Evolutionary conservation across 2,888 invertebrate species (phyloP).

Genomic region (Osedax frankpressi): DNA sequence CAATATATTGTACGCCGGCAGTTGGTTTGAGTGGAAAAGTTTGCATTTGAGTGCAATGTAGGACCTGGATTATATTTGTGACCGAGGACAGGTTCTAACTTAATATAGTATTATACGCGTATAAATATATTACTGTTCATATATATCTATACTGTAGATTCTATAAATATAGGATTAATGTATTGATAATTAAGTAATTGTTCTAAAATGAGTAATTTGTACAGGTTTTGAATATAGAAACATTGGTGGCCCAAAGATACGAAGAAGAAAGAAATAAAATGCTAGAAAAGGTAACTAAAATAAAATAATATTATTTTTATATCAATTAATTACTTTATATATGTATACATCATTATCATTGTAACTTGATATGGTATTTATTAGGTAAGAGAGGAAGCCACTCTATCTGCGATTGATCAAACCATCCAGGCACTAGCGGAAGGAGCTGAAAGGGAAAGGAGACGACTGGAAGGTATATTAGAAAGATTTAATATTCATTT

Average conservation of each 20-base stretch:
- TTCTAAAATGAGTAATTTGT: too few species aligned
- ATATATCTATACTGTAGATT: too few species aligned
- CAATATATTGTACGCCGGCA: too few species aligned
- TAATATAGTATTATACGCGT: too few species aligned
- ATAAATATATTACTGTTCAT: too few species aligned
- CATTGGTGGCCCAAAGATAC: slow-evolving; percentile 33
- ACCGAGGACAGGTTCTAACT: too few species aligned
- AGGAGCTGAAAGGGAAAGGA: slow-evolving; percentile 2
- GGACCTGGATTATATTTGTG: too few species aligned
- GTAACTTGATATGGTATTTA: background rate
- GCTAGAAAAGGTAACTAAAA: slow-evolving; percentile 29
- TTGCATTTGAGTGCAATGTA: too few species aligned
- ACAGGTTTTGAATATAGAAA: slow-evolving; percentile 33
- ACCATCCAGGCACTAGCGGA: slow-evolving; percentile 6
- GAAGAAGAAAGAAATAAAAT: slow-evolving; percentile 35
- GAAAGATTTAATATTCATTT: too few species aligned
- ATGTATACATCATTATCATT: background rate
- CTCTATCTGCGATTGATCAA: slow-evolving; percentile 12
- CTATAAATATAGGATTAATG: too few species aligned
- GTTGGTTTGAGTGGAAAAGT: too few species aligned
- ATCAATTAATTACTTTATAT: background rate
- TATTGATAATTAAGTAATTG: too few species aligned
- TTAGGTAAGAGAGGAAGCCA: slow-evolving; percentile 61
- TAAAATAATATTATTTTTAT: background rate
- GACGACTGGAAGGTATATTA: slow-evolving; percentile 4